Evolutionary conservation across 2,797 vertebrate species (phyloP), one percentile per base, ranked within the genome.

Genomic region (Gallinago nigripennis): DNA sequence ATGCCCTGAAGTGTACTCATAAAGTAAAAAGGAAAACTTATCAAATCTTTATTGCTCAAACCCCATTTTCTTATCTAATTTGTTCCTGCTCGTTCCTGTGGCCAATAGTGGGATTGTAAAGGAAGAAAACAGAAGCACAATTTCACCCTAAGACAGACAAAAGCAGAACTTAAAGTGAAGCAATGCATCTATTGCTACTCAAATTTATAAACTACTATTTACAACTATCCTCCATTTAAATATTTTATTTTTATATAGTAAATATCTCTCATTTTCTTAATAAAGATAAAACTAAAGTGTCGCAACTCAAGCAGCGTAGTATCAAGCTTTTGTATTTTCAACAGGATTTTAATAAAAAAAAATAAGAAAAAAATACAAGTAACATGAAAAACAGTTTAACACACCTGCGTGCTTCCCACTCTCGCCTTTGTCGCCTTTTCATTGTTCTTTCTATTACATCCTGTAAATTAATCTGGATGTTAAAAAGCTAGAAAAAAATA

Each of bases 351-450:
- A 50, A 54, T 17, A 9, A 30, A 43, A 11, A 64, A 86, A 16
- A 80, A 28, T 19, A 15, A 56, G 7, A 70, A 69, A 37, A n/a
- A 53, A 11, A 33, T 13, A 28, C 2, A 33, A 64, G 12, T 23
- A 60, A 39, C 3, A 16, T 1, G 13, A 23, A 30, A n/a, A 8
- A 2, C 14, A 16, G 7, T 2, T 5, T 16, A 13, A 69, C 92
- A 96, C 82, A 99, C 99, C 99, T 99, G 37, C 98, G 98, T 14
- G 98, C 98, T 87, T 99, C 99, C 99, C 99, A 99, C 70, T 99
- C 99, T 86, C 99, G 98, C 88, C 94, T 98, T 2, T 98, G 97
- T 18, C 98, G 98, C 50, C 98, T 98, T 90, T 98, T 99, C 82
- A 99, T 99, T 23, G 99, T 98, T 94, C 98, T 98, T 96, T 99